These are phyloP conservation scores for Clytia hemisphaerica DNA, from an alignment of 30 jellyfish, hydroid and myxozoan genomes.

Conservation along the genomic window DNA sequence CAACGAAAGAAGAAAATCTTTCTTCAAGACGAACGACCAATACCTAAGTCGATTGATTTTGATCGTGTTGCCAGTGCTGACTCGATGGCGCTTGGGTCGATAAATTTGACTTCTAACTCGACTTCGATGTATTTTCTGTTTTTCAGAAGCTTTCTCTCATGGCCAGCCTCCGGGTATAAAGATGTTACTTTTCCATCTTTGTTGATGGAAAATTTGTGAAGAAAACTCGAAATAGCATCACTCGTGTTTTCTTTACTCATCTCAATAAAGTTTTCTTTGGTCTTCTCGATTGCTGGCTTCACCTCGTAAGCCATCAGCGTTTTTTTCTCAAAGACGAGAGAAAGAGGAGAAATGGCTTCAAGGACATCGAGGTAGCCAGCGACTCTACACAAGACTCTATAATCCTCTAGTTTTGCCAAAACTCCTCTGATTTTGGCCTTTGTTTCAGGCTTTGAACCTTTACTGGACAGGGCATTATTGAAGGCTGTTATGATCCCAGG, in stretches of 20 bases:
- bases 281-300: no score
- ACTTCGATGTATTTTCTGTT: not conserved
- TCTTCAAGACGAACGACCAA: not conserved
- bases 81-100: not conserved
- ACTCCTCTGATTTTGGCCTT: conserved; percentile 33
- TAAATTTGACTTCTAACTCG: not conserved
- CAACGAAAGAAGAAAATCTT: no score
- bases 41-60: not conserved
- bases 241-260: no score
- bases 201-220: no score
- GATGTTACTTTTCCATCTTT: conserved; percentile 3
- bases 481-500: conserved; percentile 38
- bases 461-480: conserved; percentile 18
- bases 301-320: conserved; percentile 40
- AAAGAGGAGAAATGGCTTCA: conserved; percentile 40
- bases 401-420: conserved; percentile 31
- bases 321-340: conserved; percentile 46
- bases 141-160: not conserved
- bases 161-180: not conserved
- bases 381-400: conserved; percentile 30
- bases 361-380: conserved; percentile 46
- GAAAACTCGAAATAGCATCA: no score
- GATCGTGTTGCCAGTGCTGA: no score
- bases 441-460: conserved; percentile 26
- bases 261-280: no score